Conservation (phyloP, 2,113 vertebrate species). For the Jaculus jaculus region DNA sequence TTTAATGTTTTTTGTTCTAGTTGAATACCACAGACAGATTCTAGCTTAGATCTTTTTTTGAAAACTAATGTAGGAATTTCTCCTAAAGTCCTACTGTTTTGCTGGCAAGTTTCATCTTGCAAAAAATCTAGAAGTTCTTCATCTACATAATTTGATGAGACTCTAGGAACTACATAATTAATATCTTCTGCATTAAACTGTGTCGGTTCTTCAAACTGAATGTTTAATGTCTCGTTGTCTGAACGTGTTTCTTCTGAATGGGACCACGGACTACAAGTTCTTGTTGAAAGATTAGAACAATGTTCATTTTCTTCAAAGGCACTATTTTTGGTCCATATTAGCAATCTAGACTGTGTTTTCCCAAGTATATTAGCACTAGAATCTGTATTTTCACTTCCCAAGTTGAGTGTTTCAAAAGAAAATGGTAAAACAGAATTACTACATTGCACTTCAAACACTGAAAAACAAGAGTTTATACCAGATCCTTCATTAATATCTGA, state of each 20-base stretch:
- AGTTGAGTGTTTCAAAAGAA: slow-evolving; percentile 92
- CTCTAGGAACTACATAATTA: slow-evolving; percentile 92
- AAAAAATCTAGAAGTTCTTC: slow-evolving; percentile 96
- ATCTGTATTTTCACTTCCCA: slow-evolving; percentile 92
- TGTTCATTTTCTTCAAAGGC: slow-evolving; percentile 99
- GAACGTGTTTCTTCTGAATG: slow-evolving; percentile 99
- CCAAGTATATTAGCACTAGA: slow-evolving; percentile 94
- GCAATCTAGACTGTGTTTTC: slow-evolving; percentile 98
- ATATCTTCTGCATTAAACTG: slow-evolving; percentile 92
- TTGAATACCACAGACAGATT: slow-evolving; percentile 98
- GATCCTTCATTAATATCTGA: slow-evolving; percentile 93
- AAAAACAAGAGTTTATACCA: slow-evolving; percentile 95
- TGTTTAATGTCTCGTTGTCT: slow-evolving; percentile 93
- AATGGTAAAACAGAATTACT: slow-evolving; percentile 96
- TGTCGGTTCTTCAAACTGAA: slow-evolving; percentile 91
- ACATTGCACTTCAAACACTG: slow-evolving; percentile 99
- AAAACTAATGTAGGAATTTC: slow-evolving; percentile 90
- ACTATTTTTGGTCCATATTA: slow-evolving; percentile 99
- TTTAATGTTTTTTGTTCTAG: slow-evolving; percentile 92
- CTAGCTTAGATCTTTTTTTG: slow-evolving; percentile 96
- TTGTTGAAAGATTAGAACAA: slow-evolving; percentile 99
- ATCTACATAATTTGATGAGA: slow-evolving; percentile 93
- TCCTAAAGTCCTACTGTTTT: slow-evolving; percentile 87
- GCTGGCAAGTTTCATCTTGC: slow-evolving; percentile 91
- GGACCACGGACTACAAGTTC: slow-evolving; percentile 99